Base-by-base conservation (phyloP, 2,113 vertebrate genomes). In the Syrrhaptes paradoxus region DNA sequence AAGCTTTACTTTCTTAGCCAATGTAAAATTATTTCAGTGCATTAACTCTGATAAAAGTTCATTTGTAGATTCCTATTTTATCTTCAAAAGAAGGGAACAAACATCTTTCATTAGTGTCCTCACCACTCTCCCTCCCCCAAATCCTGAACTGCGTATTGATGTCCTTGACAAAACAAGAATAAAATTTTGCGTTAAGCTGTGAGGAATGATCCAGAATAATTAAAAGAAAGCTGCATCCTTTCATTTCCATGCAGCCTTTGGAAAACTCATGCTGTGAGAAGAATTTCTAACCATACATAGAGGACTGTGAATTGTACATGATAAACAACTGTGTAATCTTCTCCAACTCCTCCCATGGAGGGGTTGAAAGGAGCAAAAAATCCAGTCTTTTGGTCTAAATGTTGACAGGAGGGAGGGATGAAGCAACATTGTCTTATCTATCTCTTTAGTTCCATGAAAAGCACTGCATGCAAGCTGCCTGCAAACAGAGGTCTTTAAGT, bases 271-370 rank as follows among this genome's bases (percentile, higher is more conserved):
- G 52, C 80, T 92, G 83, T 0, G 4, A 91, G 49, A 90, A 92
- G 65, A 80, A 89, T 93, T 92, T 92, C 61, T 75, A 71, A 73
- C 45, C 52, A 54, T 91, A 71, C 76, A 71, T 62, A 85, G 55
- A 92, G 29, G 41, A 45, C n/a, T 73, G 72, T 74, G 70, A 93
- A 73, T 62, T 38, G 32, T 18, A 54, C 52, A 73, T 70, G 54
- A 96, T 71, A 88, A 95, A 94, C 90, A 97, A 72, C 72, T 81
- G 6, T 62, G 36, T 68, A 84, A 78, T 78, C 65, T 86, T 65
- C 65, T 92, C 88, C 85, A 92, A 29, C n/a, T 96, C 31, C 45
- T 95, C 52, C 79, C 41, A 51, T 28, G 41, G 49, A 87, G 25
- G 49, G 10, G 21, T 2, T 92, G 48, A 90, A 95, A 89, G 49